Evolutionary conservation across 1,140 invertebrate species (phyloP).

Genomic region (Tetranychus urticae): DNA sequence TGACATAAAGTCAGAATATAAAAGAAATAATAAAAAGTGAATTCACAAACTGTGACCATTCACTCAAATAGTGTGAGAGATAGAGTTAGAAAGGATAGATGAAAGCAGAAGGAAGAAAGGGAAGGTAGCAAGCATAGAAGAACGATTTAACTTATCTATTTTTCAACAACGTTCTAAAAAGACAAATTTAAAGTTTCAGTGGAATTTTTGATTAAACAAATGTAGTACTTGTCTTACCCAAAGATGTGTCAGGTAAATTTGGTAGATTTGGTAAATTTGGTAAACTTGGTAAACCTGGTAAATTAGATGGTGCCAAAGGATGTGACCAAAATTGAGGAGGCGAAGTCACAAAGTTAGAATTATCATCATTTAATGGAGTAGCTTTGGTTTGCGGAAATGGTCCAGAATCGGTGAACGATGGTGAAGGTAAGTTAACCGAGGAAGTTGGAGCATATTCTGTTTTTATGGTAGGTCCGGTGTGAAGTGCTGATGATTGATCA

Average conservation of each 20-base stretch:
- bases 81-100: not conserved
- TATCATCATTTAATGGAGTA: conserved; percentile 1
- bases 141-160: no score
- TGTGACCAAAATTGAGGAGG: conserved; percentile 1
- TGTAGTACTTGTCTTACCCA: no score
- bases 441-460: not conserved
- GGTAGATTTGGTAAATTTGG: no score
- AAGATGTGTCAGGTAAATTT: no score
- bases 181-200: no score
- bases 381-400: not conserved
- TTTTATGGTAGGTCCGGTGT: not conserved
- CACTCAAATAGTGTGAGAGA: not conserved
- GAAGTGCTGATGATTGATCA: not conserved
- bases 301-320: not conserved
- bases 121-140: no score
- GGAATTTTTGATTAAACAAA: no score
- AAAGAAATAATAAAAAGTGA: no score
- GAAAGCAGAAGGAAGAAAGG: not conserved
- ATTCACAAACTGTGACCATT: no score
- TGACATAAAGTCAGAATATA: no score
- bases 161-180: no score
- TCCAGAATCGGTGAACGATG: not conserved
- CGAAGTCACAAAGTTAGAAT: conserved; percentile 7
- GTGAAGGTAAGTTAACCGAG: not conserved
- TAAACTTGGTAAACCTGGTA: no score